A percentile compares a stretch with the other conserved stretches of the same genome.
phyloP scores from a whole-genome alignment of 2,888 invertebrate genomes.

The Ferrisia virgata region DNA sequence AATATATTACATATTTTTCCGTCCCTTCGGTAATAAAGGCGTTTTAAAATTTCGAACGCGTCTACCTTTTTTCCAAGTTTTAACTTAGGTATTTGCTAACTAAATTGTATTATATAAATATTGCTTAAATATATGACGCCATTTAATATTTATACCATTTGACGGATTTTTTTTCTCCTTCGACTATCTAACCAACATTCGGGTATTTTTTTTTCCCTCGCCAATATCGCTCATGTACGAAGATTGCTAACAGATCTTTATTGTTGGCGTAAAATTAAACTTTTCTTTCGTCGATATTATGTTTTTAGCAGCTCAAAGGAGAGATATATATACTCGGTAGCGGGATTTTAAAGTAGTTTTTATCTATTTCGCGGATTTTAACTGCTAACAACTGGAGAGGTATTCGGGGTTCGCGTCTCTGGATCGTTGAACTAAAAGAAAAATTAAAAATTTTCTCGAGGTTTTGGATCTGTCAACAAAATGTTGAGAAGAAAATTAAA shows the following conservation, averaged over 20 bases:
- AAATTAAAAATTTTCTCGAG: no score
- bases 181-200: no score
- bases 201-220: not conserved
- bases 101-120: slow-evolving; percentile 29
- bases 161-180: not conserved
- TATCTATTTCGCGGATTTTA: no score
- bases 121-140: not conserved
- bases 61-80: not conserved
- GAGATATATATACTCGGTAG: no score
- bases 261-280: not conserved
- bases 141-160: slow-evolving; percentile 10
- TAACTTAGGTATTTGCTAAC: not conserved
- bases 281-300: not conserved
- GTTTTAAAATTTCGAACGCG: slow-evolving; percentile 30
- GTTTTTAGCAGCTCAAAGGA: no score
- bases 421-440: no score
- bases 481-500: no score
- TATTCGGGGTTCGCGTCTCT: no score
- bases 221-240: no score
- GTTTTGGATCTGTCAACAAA: no score
- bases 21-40: slow-evolving; percentile 29
- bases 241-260: not conserved
- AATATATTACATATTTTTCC: slow-evolving; percentile 30
- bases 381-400: no score
- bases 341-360: no score